These are phyloP conservation scores for Xestoiulus laeticollis DNA, from an alignment of 2,888 invertebrate species.

Conservation along the genomic window DNA sequence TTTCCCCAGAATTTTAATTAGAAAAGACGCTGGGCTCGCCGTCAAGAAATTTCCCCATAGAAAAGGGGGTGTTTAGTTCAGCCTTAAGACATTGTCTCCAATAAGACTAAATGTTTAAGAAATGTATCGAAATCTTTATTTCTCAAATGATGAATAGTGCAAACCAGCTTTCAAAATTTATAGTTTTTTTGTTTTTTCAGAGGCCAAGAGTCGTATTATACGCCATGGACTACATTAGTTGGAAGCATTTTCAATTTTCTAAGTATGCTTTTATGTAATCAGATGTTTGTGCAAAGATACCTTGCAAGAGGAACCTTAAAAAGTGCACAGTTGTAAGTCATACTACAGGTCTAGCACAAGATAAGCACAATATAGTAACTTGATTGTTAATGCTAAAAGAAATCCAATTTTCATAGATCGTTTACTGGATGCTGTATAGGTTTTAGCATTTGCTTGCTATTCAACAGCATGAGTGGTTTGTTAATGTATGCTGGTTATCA, in stretches of 20 bases:
- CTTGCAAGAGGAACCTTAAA: neutral
- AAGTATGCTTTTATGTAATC: neutral
- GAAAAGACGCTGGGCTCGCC: too few species aligned
- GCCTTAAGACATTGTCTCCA: too few species aligned
- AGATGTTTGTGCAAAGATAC: slow-evolving; percentile 46
- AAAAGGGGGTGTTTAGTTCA: too few species aligned
- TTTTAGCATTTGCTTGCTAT: neutral
- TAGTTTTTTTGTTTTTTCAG: neutral
- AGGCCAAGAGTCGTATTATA: neutral
- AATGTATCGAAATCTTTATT: too few species aligned
- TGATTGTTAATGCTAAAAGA: neutral
- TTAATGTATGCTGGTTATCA: neutral
- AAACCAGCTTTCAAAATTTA: neutral
- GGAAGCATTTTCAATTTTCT: neutral
- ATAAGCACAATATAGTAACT: too few species aligned
- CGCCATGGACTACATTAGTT: slow-evolving; percentile 32
- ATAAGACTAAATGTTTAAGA: too few species aligned
- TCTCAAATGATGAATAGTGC: too few species aligned
- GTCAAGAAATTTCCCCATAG: too few species aligned
- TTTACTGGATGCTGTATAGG: neutral
- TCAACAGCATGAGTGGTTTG: slow-evolving; percentile 23
- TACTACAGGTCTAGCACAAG: too few species aligned
- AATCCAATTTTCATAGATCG: neutral
- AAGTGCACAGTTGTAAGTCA: neutral
- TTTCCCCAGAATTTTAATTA: too few species aligned